Conservation (phyloP, 1,140 invertebrate species). For the silkworm (Bombyx mori) region ASM3026992v2 NC_085110.1:5140001-5140500, state of each 20-base stretch:
- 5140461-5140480: background rate
- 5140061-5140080: too few species aligned
- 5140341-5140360: conserved; percentile 30
- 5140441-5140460: conserved; percentile 12
- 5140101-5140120: too few species aligned
- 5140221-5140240: background rate
- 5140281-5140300: conserved; percentile 43
- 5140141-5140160: too few species aligned
- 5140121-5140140: too few species aligned
- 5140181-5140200: too few species aligned
- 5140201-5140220: too few species aligned
- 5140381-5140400: conserved; percentile 40
- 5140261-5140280: conserved; percentile 31
- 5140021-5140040: too few species aligned
- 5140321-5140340: conserved; percentile 54
- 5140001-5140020: too few species aligned
- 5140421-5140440: conserved; percentile 24
- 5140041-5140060: too few species aligned
- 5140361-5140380: conserved; percentile 49
- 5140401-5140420: conserved; percentile 30
- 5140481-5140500: too few species aligned
- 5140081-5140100: too few species aligned
- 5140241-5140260: conserved; percentile 25
- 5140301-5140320: conserved; percentile 58
- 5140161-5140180: too few species aligned